Percentiles rank a stretch among this genome's conserved stretches.
Evolutionary conservation across 2,888 invertebrate genomes (phyloP).

Genomic region (Spialia ferax): DNA sequence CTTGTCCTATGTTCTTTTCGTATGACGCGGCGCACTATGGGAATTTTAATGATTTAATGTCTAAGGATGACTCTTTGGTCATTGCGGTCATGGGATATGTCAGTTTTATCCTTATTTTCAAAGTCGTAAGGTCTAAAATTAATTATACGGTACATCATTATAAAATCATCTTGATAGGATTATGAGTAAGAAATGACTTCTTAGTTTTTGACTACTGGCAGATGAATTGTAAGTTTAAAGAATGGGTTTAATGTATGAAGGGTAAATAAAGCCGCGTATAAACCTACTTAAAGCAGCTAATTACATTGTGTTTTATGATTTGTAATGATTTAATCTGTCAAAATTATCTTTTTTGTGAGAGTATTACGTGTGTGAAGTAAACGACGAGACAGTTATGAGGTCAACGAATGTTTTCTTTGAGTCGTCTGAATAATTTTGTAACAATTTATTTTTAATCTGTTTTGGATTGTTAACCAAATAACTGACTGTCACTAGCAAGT

Average conservation of each 20-base stretch:
- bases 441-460: not conserved
- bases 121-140: constrained; percentile 9
- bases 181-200: constrained; percentile 34
- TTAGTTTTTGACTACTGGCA: constrained; percentile 29
- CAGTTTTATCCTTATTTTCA: not conserved
- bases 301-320: constrained; percentile 54
- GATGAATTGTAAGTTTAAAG: constrained; percentile 22
- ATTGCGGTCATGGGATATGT: constrained; percentile 12
- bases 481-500: not conserved
- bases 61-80: constrained; percentile 67
- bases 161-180: constrained; percentile 30
- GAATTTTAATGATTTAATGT: constrained; percentile 72
- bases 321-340: constrained; percentile 67
- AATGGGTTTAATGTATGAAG: constrained; percentile 16
- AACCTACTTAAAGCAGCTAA: constrained; percentile 38
- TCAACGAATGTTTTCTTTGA: not conserved
- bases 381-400: constrained; percentile 27
- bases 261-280: constrained; percentile 32
- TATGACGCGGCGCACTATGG: constrained; percentile 60
- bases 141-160: constrained; percentile 38
- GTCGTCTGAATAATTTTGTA: not conserved
- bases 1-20: constrained; percentile 53
- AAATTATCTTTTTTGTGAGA: constrained; percentile 54
- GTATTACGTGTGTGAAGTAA: constrained; percentile 34
- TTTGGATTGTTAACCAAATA: not conserved